These are phyloP conservation scores for Pterois miles DNA, from an alignment of 2,797 vertebrate genomes.

Conservation along the genomic window DNA sequence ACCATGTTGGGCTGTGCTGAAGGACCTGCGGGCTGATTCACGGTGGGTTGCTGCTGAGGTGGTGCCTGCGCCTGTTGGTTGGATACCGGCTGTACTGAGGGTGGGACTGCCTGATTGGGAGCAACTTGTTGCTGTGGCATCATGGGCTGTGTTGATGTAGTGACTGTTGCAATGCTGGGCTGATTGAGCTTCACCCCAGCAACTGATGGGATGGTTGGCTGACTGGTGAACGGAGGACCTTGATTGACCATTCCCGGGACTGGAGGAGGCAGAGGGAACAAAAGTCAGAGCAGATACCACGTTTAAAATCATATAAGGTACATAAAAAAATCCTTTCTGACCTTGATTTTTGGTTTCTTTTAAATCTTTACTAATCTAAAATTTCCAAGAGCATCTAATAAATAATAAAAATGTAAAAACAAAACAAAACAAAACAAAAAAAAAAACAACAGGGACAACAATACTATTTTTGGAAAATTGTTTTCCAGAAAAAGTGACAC, in stretches of 20 bases:
- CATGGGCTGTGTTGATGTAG: constrained; percentile 79
- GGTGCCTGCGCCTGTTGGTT: constrained; percentile 72
- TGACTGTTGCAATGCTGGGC: constrained; percentile 86
- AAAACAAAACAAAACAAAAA: no score
- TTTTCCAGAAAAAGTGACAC: not conserved
- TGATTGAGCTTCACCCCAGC: constrained; percentile 81
- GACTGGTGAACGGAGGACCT: constrained; percentile 81
- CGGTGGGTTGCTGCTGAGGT: constrained; percentile 74
- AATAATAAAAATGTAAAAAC: not conserved
- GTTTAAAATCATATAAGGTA: not conserved
- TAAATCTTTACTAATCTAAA: not conserved
- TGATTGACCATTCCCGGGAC: constrained; percentile 66
- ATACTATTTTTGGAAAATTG: not conserved
- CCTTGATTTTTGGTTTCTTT: not conserved
- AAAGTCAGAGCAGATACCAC: not conserved
- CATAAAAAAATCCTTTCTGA: not conserved
- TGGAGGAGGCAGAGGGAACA: constrained; percentile 13
- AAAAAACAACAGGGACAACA: no score
- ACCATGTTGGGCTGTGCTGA: constrained; percentile 84
- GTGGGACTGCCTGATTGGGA: constrained; percentile 72
- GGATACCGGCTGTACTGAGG: constrained; percentile 72
- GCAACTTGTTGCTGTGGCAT: constrained; percentile 72
- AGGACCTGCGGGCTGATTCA: constrained; percentile 70
- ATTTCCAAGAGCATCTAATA: not conserved
- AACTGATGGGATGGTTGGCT: constrained; percentile 77